These are phyloP conservation scores for Apodemia mormo DNA, from an alignment of 2,888 invertebrate species.

Conservation along the genomic window DNA sequence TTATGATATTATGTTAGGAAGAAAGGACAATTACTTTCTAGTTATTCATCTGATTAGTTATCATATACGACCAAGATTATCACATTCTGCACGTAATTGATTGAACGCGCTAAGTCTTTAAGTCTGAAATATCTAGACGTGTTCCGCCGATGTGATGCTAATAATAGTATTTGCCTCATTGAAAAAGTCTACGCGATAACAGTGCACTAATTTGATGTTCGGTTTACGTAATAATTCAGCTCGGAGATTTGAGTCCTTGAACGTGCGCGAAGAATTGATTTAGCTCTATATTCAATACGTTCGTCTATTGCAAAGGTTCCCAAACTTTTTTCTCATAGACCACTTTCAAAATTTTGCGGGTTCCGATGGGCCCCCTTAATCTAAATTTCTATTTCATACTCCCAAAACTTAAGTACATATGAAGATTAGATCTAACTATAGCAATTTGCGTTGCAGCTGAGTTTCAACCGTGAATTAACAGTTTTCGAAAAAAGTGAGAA, in stretches of 20 bases:
- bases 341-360: too few species aligned
- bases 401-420: too few species aligned
- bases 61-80: background rate
- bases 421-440: too few species aligned
- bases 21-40: too few species aligned
- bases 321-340: too few species aligned
- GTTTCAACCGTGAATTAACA: too few species aligned
- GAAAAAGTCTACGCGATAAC: slow-evolving; percentile 10
- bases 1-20: too few species aligned
- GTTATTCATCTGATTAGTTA: background rate
- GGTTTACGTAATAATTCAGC: background rate
- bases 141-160: background rate
- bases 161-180: slow-evolving; percentile 12
- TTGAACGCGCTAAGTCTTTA: slow-evolving; percentile 1
- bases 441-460: too few species aligned
- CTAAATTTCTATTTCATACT: too few species aligned
- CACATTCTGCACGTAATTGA: background rate
- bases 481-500: too few species aligned
- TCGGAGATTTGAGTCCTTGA: background rate
- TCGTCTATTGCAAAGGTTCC: too few species aligned
- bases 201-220: background rate
- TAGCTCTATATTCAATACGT: background rate
- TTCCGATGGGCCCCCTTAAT: too few species aligned
- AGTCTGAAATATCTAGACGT: slow-evolving; percentile 10
- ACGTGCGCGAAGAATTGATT: background rate